Base-by-base conservation (phyloP, 2,797 vertebrate species). In the Parotocinclus haroldoi region DNA sequence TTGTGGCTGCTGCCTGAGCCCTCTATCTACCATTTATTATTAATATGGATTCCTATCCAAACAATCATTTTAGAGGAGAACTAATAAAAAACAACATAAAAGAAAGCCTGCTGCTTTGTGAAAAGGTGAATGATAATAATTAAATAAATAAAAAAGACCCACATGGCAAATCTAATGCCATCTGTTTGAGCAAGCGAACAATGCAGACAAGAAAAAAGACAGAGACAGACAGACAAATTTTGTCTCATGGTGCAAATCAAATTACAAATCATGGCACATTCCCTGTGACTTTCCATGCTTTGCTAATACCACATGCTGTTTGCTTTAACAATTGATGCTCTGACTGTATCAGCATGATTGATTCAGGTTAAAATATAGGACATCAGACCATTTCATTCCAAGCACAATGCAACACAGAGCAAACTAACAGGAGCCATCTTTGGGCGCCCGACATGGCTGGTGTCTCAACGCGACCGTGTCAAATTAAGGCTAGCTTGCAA, bases 401-500 rank as follows among this genome's bases (percentile, higher is more conserved):
- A 72, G 70, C 74, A 78, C 80, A 81, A 85, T 74, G 64, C 73
- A 27, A 85, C 80, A 78, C 71, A 77, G 62, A 59, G 37, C 71
- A 69, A 84, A 83, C 79, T 78, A 81, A 74, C 79, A 73, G 72
- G 56, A 76, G 73, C 73, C 80, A 81, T 81, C 68, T 81, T 76
- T 71, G 58, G 63, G 70, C 81, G 78, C 16, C 13, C 1, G n/a
- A 66, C 69, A 82, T 62, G 52, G 68, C 81, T 69, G 74, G 78
- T 78, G 70, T 75, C 68, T 68, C 72, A 69, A 72, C 11, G 16
- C 38, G 16, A 19, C 49, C n/a, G 3, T 50, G 45, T 73, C 67
- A 14, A 60, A 68, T 66, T 61, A 58, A 59, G 58, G 46, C n/a
- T 17, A 55, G 7, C 63, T 78, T 65, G 69, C 40, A 68, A 72